Evolutionary conservation across 2,113 vertebrate species (phyloP).

Genomic region (Cariama cristata): DNA sequence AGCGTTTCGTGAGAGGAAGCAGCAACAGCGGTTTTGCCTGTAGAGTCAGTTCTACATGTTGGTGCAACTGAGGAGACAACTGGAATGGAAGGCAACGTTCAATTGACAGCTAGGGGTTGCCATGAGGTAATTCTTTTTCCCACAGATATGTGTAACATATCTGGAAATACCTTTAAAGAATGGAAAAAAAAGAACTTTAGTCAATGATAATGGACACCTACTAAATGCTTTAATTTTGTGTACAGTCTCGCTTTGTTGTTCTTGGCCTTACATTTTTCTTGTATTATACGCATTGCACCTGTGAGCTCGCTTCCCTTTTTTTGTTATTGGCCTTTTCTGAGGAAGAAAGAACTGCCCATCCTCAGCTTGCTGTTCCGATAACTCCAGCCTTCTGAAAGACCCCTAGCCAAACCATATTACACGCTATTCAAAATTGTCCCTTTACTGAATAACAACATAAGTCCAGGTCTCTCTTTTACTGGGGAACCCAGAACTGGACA

Average conservation of each 20-base stretch:
- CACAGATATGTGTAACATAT: not conserved
- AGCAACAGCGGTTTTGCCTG: not conserved
- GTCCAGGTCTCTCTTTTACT: accelerated
- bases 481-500: not conserved
- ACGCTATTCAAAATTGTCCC: not conserved
- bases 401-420: too few species aligned
- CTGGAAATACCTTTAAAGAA: not conserved
- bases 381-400: not conserved
- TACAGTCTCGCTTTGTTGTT: accelerated
- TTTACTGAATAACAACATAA: not conserved
- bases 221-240: not conserved
- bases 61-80: not conserved
- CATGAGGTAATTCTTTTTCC: not conserved
- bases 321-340: not conserved
- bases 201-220: not conserved
- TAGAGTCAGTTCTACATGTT: not conserved
- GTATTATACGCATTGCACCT: not conserved
- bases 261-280: not conserved
- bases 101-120: not conserved
- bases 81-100: not conserved
- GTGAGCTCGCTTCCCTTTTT: not conserved
- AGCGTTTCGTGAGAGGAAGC: not conserved
- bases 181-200: not conserved
- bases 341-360: not conserved
- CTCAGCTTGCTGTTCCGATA: not conserved